Conservation (phyloP, 2,888 invertebrate species). For the Erebia epiphron region DNA sequence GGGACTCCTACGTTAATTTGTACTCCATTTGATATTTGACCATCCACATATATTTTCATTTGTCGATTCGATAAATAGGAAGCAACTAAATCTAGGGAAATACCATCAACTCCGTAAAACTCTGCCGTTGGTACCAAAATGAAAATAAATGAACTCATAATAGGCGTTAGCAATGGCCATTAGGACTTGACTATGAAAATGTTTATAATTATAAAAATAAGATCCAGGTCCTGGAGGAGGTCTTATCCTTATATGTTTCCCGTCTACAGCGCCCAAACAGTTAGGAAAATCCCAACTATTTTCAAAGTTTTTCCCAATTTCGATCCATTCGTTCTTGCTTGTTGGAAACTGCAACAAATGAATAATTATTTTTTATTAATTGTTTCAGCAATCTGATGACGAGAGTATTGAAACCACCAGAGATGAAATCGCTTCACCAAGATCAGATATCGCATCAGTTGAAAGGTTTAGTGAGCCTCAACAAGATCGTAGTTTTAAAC, state of each 20-base stretch:
- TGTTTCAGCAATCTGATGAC: slow-evolving; percentile 1
- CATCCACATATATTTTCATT: too few relatives aligned
- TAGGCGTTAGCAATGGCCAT: background rate
- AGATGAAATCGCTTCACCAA: background rate
- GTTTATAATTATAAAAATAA: slow-evolving; percentile 1
- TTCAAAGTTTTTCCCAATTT: slow-evolving; percentile 1
- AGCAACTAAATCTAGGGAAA: too few relatives aligned
- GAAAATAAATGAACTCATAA: background rate
- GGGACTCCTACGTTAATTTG: too few relatives aligned
- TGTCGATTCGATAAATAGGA: too few relatives aligned
- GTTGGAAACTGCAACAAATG: background rate
- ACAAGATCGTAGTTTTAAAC: background rate
- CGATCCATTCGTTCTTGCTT: background rate
- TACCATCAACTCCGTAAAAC: too few relatives aligned
- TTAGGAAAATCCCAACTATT: background rate
- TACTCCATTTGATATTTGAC: too few relatives aligned
- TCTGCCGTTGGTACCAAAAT: too few relatives aligned
- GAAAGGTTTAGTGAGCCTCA: background rate
- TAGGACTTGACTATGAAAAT: slow-evolving; percentile 1
- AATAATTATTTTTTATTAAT: slow-evolving; percentile 1
- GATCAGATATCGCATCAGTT: too few relatives aligned
- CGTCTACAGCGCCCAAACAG: slow-evolving; percentile 1
- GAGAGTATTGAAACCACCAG: background rate
- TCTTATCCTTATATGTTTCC: background rate
- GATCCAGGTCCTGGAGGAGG: background rate